Evolutionary conservation across 2,113 vertebrate genomes (phyloP), one percentile per base, ranked within the genome.

Genomic region (Leucosticte australis): DNA sequence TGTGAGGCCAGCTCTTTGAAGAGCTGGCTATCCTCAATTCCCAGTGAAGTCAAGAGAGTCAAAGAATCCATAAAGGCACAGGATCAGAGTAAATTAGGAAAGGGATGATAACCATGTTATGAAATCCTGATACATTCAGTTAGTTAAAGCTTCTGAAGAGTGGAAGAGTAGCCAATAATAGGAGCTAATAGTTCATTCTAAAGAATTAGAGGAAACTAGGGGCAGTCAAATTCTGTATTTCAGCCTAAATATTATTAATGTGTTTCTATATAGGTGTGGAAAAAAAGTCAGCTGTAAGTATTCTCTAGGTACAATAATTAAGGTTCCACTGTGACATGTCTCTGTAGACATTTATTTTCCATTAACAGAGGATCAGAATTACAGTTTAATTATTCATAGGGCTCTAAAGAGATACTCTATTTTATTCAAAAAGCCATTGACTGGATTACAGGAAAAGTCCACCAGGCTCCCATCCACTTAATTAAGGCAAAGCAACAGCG

Each of bases 361-460:
- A 89, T 87, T 93, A 97, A 89, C 19, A 71, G 49, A 90, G 14
- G 27, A 90, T 81, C 52, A 56, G 56, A 95, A 91, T 87, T 87
- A 87, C 10, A 57, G 69, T 52, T 94, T 84, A 96, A 92, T 95
- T 90, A 94, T 92, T 90, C 84, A 92, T 67, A 33, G 44, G 33
- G 22, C 73, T 94, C 90, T 85, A 79, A 93, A 80, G 75, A 91
- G 55, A 52, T 21, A 55, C 33, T 65, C 55, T 31, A 10, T 95
- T 84, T 90, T 60, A 89, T 85, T 85, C 53, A 83, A 62, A 44
- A 93, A 92, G 41, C 22, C 74, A 47, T n/a, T 63, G 78, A 28
- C 35, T 68, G 28, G 22, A 76, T 85, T 83, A 80, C n/a, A 90
- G 22, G 6, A n/a, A 7, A 41, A 56, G 30, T 21, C 81, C 47